phyloP scores from a whole-genome alignment of 2,797 vertebrate species.

The Melanotaenia boesemani region DNA sequence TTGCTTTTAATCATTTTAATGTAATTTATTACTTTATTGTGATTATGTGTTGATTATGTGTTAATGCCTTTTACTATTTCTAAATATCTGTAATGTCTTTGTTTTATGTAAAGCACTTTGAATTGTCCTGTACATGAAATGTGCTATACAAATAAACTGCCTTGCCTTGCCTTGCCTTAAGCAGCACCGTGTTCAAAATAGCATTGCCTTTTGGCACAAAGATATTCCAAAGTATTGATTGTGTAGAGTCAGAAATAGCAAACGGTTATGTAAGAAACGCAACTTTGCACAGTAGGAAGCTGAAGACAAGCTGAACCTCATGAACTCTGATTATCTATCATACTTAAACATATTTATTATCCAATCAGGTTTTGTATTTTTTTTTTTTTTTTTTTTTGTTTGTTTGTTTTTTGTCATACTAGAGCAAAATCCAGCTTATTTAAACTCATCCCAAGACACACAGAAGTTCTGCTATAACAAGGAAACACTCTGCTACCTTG shows the following conservation, averaged over 20 bases:
- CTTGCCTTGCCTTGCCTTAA: too few species aligned
- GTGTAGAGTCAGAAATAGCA: conserved; percentile 56
- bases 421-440: conserved; percentile 10
- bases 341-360: not conserved
- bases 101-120: too few species aligned
- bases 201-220: conserved; percentile 32
- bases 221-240: conserved; percentile 47
- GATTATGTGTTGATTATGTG: too few species aligned
- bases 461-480: conserved; percentile 3
- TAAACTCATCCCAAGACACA: conserved; percentile 10
- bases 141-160: too few species aligned
- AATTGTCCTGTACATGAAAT: too few species aligned
- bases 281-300: conserved; percentile 24
- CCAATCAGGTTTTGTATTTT: not conserved
- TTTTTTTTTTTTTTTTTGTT: too few species aligned
- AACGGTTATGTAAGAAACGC: conserved; percentile 51
- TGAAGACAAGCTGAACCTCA: conserved; percentile 25
- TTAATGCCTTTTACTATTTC: too few species aligned
- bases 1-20: too few species aligned
- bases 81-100: too few species aligned
- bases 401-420: conserved; percentile 13
- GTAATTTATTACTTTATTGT: too few species aligned
- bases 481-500: conserved; percentile 54
- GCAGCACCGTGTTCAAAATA: conserved; percentile 27
- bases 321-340: conserved; percentile 28